A percentile compares a stretch with the other conserved stretches of the same genome.
Conservation (phyloP, 1,140 invertebrate genomes). For the Cyclargus thomasi region DNA sequence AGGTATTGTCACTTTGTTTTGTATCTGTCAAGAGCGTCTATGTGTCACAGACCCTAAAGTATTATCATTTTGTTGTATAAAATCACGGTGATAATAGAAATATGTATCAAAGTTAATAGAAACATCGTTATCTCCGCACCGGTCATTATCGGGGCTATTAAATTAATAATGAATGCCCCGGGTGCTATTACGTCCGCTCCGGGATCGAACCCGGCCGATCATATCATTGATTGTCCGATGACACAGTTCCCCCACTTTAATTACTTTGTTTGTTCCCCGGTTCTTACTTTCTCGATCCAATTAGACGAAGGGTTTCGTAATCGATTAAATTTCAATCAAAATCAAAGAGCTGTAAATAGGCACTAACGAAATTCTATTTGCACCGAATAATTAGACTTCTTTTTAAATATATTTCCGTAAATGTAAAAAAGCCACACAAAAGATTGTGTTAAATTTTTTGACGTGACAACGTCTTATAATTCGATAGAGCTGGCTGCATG, state of each 20-base stretch:
- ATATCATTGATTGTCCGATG: constrained; percentile 48
- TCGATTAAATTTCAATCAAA: constrained; percentile 15
- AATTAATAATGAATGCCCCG: constrained; percentile 40
- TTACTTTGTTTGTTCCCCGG: constrained; percentile 40
- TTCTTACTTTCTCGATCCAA: constrained; percentile 15
- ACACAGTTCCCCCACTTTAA: constrained; percentile 36
- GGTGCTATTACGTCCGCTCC: constrained; percentile 28
- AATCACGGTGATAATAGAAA: background rate
- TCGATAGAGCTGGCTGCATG: too few species aligned
- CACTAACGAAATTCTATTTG: background rate
- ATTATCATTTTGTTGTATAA: background rate
- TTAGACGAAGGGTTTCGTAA: constrained; percentile 12
- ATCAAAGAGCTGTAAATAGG: constrained; percentile 8
- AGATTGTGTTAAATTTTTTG: too few species aligned
- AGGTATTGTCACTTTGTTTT: too few species aligned
- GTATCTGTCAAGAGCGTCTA: too few species aligned
- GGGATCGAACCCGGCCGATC: constrained; percentile 32
- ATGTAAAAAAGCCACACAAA: background rate
- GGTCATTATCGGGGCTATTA: constrained; percentile 31
- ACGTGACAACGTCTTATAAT: too few species aligned
- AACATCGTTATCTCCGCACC: constrained; percentile 13
- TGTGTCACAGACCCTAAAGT: too few species aligned
- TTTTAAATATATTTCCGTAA: background rate
- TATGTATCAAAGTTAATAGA: constrained; percentile 9
- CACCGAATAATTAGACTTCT: background rate